Base-by-base conservation (phyloP, 2,797 vertebrate species). In the Novumbra hubbsi region DNA sequence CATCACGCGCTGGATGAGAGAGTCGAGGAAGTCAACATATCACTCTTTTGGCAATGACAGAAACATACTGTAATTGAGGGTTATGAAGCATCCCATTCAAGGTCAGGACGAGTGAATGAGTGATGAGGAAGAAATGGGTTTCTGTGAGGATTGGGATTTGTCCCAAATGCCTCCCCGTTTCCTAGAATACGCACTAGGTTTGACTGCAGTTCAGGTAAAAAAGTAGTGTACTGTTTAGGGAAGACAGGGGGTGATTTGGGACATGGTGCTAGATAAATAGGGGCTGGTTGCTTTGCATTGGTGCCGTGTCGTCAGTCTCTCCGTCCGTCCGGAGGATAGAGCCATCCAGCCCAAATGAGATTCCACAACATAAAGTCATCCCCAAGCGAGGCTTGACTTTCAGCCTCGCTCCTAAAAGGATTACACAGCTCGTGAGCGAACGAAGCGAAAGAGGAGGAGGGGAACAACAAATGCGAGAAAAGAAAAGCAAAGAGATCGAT, bases 321-420 rank as follows among this genome's bases (percentile, higher is more conserved):
- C 55, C 21, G 55, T 24, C 55, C 21, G 24, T 27, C 55, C 67
- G 9, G 86, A 87, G 89, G 88, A 91, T 85, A 77, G 88, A 92
- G 85, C 84, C 85, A 74, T 88, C 84, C 87, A 80, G 72, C 86
- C 68, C 87, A 90, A 90, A 92, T 87, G 87, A 89, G 89, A 90
- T 88, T 83, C 85, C 30, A 80, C 82, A 82, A 85, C 87, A 82
- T 86, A 78, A 57, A 85, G 81, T 88, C 89, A 85, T 88, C 84
- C 74, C 76, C 0, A 74, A 86, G 75, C 32, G 73, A 82, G 81
- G 72, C 83, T 76, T 86, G 91, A 91, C 90, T 90, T 89, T 91
- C 87, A 89, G 84, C 68, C 41, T 41, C 19, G 76, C 83, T 48
- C 17, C 85, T 89, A 88, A 90, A 86, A 86, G 89, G 90, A 92